These are phyloP conservation scores for Paramisgurnus dabryanus DNA, from an alignment of 2,113 vertebrate genomes.

Conservation along the genomic window DNA sequence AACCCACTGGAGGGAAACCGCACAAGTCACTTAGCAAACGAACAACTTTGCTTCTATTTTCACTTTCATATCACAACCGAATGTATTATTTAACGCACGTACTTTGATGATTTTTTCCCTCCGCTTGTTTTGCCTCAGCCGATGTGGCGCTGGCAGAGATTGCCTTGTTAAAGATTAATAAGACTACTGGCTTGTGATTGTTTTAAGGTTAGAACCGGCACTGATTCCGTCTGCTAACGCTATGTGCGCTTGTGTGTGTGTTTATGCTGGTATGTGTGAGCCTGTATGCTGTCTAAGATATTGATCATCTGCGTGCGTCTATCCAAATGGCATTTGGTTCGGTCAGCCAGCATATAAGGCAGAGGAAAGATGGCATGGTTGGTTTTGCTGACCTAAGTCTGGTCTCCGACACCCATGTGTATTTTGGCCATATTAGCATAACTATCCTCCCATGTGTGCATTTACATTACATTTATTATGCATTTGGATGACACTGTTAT, in stretches of 20 bases:
- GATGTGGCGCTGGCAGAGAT: constrained; percentile 57
- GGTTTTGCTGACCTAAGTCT: constrained; percentile 44
- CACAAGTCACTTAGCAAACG: constrained; percentile 48
- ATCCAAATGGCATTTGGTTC: constrained; percentile 48
- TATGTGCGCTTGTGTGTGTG: constrained; percentile 17
- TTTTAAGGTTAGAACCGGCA: constrained; percentile 54
- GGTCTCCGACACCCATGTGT: constrained; percentile 41
- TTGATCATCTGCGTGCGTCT: constrained; percentile 66
- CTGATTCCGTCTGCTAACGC: constrained; percentile 43
- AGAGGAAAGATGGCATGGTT: constrained; percentile 48
- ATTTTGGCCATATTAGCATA: constrained; percentile 49
- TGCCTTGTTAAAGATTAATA: constrained; percentile 72
- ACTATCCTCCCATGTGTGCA: neutral
- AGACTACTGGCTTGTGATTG: constrained; percentile 50
- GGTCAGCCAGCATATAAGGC: constrained; percentile 51
- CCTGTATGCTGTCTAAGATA: constrained; percentile 52
- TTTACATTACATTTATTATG: no score
- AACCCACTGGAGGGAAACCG: constrained; percentile 42
- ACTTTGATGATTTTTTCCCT: constrained; percentile 55
- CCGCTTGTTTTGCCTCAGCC: constrained; percentile 57
- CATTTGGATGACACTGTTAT: no score
- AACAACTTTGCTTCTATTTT: constrained; percentile 56
- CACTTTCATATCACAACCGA: constrained; percentile 47
- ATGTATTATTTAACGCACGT: constrained; percentile 63
- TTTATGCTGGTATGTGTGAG: constrained; percentile 32